Base-by-base conservation (phyloP, 2,113 vertebrate species). In the Jaculus jaculus region DNA sequence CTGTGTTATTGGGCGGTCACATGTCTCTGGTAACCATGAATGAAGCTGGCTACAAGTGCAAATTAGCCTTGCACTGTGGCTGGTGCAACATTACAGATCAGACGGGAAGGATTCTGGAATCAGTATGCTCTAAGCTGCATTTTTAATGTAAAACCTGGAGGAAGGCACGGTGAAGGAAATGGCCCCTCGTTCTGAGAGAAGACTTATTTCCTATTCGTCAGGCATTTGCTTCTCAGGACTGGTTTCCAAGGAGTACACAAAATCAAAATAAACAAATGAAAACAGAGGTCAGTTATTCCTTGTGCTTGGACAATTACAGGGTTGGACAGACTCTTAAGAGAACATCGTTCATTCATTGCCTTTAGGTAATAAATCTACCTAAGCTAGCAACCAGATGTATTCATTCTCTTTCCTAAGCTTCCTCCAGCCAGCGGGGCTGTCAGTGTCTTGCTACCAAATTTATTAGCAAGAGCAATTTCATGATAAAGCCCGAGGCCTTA, bases 231-330 rank as follows among this genome's bases (percentile, higher is more conserved):
- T 87, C 61, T 78, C 15, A 18, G 84, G 85, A 24, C 7, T 90
- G 66, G 71, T 86, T 96, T 96, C 92, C 71, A 92, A 85, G 82
- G 71, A 68, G 18, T 34, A 84, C n/a, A 75, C 71, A 78, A 93
- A 93, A 75, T 69, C 89, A 83, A 91, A 96, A 91, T 68, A 75
- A 78, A 20, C 51, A 93, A 82, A 90, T 93, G 58, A 87, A 96
- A 86, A 74, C 74, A 9, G 9, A 47, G 5, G 61, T 68, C 30
- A 85, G n/a, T 34, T 75, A 2, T 89, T 88, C 85, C 81, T 80
- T 90, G 71, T 66, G 86, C 87, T 13, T 79, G 47, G 60, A 15
- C 23, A 65, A 42, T 69, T 75, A 60, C 5, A 37, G 79, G 10
- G 0, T 69, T 92, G 71, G 65, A 69, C 9, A 18, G 47, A 93